phyloP scores from a whole-genome alignment of 2,797 vertebrate genomes.

The Gymnodraco acuticeps region DNA sequence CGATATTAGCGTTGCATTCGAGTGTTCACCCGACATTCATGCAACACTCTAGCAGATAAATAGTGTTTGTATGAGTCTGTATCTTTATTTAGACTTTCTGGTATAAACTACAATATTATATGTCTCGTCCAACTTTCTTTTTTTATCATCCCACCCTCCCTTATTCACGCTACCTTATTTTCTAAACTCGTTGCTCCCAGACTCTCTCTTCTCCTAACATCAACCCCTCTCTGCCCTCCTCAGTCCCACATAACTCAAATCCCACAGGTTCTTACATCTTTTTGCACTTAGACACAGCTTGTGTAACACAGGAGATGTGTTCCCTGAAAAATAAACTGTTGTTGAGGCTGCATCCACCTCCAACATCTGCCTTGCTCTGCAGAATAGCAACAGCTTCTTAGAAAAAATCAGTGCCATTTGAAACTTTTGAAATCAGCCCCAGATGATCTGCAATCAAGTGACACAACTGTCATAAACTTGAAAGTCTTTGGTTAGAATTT shows the following conservation, averaged over 20 bases:
- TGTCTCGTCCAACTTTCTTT: neutral
- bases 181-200: conserved; percentile 61
- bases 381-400: conserved; percentile 46
- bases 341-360: conserved; percentile 65
- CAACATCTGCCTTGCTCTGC: conserved; percentile 47
- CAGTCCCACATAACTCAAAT: conserved; percentile 79
- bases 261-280: conserved; percentile 80
- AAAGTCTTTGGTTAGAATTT: conserved; percentile 26
- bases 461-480: conserved; percentile 36
- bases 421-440: conserved; percentile 30
- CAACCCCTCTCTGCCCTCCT: conserved; percentile 70
- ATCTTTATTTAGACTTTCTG: no score
- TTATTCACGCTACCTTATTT: conserved; percentile 20
- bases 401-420: conserved; percentile 20
- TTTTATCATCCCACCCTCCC: conserved; percentile 26
- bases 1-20: no score
- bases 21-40: no score
- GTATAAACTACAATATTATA: no score
- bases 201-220: conserved; percentile 61
- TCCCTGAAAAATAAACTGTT: conserved; percentile 79
- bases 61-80: no score
- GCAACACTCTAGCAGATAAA: no score
- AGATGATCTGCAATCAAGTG: conserved; percentile 39
- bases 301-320: conserved; percentile 79
- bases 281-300: conserved; percentile 82